Evolutionary conservation across 2,888 invertebrate genomes (phyloP), one percentile per base, ranked within the genome.

Genomic region (Athripsodes cinereus): DNA sequence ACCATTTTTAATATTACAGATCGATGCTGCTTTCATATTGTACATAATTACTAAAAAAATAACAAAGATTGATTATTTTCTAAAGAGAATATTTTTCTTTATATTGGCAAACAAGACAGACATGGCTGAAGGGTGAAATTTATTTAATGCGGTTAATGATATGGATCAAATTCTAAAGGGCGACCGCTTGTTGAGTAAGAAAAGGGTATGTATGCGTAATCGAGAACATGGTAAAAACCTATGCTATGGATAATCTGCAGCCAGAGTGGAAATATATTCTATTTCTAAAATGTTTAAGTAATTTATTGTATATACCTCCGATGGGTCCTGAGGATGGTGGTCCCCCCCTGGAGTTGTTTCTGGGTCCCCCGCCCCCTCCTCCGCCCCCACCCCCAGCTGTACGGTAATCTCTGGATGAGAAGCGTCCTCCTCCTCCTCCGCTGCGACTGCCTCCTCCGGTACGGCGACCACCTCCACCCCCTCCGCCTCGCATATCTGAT

Each of bases 401-500:
- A 70, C 88, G 86, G 71, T 86, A 88, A 81, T 88, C 87, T 62
- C 87, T 77, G 11, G 84, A 81, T 11, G 82, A 82, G 67, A 84
- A 84, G 20, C 76, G 74, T 63, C 75, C 70, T 54, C 74, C 69
- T 64, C 72, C 71, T 54, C 81, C 76, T 58, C 82, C 79, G 64
- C 82, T 81, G 58, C 83, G 78, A 68, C 82, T 81, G 61, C 76
- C 70, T 60, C 74, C 72, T 55, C 78, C 74, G 11, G 76, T 72
- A 60, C 75, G 70, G 13, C 75, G 71, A 47, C 72, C 71, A n/a
- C 83, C 74, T 8, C 74, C 75, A 65, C 76, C 81, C 69, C 90
- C 88, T 66, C 82, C 79, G 58, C 85, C 84, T 67, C 90, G 84
- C 8, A 83, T 82, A 68, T 90, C 90, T 53, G 92, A 80, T 81